These are phyloP conservation scores for Ephialtes manifestator DNA, from an alignment of 2,888 invertebrate genomes.

Conservation along the genomic window DNA sequence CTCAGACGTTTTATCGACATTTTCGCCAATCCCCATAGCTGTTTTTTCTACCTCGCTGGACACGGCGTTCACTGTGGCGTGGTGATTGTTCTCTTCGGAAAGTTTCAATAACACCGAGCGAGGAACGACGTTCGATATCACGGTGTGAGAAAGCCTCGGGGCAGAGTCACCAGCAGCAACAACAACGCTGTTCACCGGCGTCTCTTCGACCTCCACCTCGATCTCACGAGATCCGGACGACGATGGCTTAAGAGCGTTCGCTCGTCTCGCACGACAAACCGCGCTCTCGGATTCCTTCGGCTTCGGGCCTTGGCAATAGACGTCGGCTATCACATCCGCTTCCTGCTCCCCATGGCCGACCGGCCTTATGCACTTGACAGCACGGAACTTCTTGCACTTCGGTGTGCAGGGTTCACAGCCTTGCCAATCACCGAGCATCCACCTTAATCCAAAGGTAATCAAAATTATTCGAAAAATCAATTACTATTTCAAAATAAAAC, in stretches of 20 bases:
- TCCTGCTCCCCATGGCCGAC: constrained; percentile 83
- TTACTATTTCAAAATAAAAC: neutral
- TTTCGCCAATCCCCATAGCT: neutral
- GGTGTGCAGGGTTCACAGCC: constrained; percentile 79
- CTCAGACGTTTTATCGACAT: neutral
- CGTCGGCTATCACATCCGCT: constrained; percentile 80
- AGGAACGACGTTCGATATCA: constrained; percentile 30
- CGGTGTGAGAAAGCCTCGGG: constrained; percentile 29
- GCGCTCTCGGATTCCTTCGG: constrained; percentile 79
- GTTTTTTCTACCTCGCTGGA: neutral
- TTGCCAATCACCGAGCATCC: constrained; percentile 84
- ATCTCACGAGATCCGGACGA: constrained; percentile 35
- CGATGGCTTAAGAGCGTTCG: constrained; percentile 25
- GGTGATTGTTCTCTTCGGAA: constrained; percentile 39
- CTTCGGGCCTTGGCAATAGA: constrained; percentile 80
- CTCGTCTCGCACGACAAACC: constrained; percentile 68
- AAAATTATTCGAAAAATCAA: constrained; percentile 3
- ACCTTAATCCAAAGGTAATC: constrained; percentile 73
- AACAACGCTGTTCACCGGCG: constrained; percentile 16
- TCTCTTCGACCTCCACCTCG: constrained; percentile 46
- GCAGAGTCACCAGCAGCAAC: constrained; percentile 9
- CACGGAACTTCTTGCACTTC: constrained; percentile 76
- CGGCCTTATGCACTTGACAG: constrained; percentile 82
- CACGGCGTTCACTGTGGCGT: constrained; percentile 17
- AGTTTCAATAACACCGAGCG: constrained; percentile 24